Conservation (phyloP, 2,888 invertebrate genomes). For the Machimus atricapillus region DNA sequence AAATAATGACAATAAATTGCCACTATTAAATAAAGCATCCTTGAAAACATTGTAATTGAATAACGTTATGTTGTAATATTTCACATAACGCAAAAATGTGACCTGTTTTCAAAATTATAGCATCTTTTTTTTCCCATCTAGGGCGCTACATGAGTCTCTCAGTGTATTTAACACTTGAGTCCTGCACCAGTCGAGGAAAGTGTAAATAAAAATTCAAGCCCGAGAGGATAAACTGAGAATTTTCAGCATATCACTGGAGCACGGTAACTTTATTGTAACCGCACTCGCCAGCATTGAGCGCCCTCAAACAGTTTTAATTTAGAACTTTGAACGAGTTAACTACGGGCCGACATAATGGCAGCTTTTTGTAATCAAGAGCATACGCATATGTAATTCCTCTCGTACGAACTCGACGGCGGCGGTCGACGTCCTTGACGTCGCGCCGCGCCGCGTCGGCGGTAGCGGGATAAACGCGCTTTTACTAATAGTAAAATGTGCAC, state of each 20-base stretch:
- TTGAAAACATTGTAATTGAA: background rate
- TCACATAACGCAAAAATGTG: background rate
- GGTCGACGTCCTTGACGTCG: background rate
- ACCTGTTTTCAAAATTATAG: background rate
- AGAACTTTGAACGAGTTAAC: slow-evolving; percentile 16
- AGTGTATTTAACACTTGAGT: background rate
- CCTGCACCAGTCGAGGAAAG: background rate
- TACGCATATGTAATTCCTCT: background rate
- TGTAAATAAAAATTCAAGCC: background rate
- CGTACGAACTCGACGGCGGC: background rate
- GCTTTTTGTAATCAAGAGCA: slow-evolving; percentile 11
- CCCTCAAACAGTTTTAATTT: slow-evolving; percentile 23
- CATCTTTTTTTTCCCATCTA: background rate
- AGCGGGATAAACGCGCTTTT: slow-evolving; percentile 2
- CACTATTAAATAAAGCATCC: background rate
- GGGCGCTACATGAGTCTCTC: background rate
- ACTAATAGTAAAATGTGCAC: slow-evolving; percentile 20
- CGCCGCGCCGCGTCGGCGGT: background rate
- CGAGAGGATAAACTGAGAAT: background rate
- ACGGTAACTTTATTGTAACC: background rate
- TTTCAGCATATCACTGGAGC: background rate
- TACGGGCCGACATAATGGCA: background rate
- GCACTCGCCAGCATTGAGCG: background rate
- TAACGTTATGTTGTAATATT: background rate
- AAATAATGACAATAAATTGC: too few species aligned